Percentiles rank a stretch among this genome's conserved stretches.
Evolutionary conservation across 35 echinoderm and acorn worm genomes (phyloP).

Genomic region (Heliocidaris erythrogramma): DNA sequence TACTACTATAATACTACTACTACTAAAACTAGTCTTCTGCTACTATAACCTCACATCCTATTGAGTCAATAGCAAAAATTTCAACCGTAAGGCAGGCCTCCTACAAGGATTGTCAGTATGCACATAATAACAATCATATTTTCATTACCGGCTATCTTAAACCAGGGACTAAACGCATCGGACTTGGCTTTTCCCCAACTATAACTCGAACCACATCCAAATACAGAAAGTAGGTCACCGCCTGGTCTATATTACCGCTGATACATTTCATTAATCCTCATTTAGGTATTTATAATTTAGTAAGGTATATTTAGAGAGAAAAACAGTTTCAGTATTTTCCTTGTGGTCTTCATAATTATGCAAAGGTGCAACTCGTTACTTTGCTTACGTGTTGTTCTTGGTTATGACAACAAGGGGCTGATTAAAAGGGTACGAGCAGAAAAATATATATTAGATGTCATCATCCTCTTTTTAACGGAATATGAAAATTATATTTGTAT

Average conservation of each 20-base stretch:
- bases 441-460: too few species aligned
- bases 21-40: constrained; percentile 17
- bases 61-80: not conserved
- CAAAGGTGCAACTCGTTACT: not conserved
- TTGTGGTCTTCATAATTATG: not conserved
- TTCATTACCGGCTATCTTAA: too few species aligned
- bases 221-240: not conserved
- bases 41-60: not conserved
- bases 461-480: too few species aligned
- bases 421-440: too few species aligned
- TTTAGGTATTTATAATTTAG: not conserved
- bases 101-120: too few species aligned
- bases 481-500: too few species aligned
- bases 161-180: too few species aligned
- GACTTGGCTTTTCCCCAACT: not conserved
- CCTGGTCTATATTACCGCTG: not conserved
- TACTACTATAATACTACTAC: constrained; percentile 40
- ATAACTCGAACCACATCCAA: not conserved
- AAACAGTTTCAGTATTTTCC: not conserved
- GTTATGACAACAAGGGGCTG: too few species aligned
- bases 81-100: too few species aligned
- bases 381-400: not conserved
- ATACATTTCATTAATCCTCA: not conserved
- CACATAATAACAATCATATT: too few species aligned
- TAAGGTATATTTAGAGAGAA: not conserved